Conservation (phyloP, 2,888 invertebrate genomes). For the Chrysodeixis includens region DNA sequence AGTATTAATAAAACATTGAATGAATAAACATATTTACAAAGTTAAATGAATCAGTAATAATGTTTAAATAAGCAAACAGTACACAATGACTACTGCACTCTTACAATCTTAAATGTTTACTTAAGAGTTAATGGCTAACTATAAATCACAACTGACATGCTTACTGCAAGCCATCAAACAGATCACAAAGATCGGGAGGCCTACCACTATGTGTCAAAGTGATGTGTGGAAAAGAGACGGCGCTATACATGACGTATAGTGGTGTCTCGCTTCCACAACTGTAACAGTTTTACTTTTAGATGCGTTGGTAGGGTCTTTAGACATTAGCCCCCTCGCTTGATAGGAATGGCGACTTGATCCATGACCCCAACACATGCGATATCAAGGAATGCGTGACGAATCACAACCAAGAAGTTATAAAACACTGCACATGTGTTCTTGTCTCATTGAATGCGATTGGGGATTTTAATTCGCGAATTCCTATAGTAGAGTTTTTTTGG, state of each 20-base stretch:
- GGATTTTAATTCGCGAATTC: no score
- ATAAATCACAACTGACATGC: not conserved
- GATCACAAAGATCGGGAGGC: not conserved
- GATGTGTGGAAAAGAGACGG: no score
- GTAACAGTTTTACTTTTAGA: no score
- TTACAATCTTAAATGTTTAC: not conserved
- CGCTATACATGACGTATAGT: no score
- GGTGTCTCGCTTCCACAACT: no score
- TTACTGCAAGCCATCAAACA: conserved; percentile 4
- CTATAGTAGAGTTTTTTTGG: no score
- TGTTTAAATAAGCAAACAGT: conserved; percentile 8
- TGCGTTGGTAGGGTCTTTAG: not conserved
- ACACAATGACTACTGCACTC: not conserved
- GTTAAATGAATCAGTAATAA: no score
- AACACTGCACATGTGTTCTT: not conserved
- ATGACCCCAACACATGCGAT: not conserved
- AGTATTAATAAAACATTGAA: no score
- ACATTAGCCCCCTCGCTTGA: not conserved
- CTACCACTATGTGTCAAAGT: no score
- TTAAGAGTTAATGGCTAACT: not conserved
- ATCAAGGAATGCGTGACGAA: conserved; percentile 1
- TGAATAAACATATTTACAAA: no score
- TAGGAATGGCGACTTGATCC: not conserved
- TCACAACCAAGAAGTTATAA: not conserved
- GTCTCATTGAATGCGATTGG: not conserved